These are phyloP conservation scores for Sminthurides bifidus DNA, from an alignment of 1,140 invertebrate species.

Conservation along the genomic window DNA sequence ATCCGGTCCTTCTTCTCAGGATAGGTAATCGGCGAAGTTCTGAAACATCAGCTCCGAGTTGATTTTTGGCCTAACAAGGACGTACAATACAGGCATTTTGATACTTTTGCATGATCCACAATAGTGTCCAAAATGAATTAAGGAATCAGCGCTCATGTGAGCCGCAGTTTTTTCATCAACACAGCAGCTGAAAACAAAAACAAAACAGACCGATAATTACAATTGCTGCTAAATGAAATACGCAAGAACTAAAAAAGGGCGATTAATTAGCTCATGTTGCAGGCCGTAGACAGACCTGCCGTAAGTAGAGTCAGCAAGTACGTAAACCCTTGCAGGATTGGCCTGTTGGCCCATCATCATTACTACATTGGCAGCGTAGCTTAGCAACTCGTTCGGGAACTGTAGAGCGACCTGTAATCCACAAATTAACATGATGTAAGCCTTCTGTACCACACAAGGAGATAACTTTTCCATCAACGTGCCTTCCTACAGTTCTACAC, in stretches of 20 bases:
- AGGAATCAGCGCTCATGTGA: slow-evolving; percentile 65
- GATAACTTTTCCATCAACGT: no score
- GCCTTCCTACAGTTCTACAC: not conserved
- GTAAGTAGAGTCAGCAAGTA: slow-evolving; percentile 85
- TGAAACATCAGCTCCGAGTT: slow-evolving; percentile 24
- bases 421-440: slow-evolving; percentile 5
- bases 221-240: not conserved
- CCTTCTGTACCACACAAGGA: no score
- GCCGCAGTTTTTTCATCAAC: slow-evolving; percentile 81
- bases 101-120: slow-evolving; percentile 60
- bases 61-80: slow-evolving; percentile 38
- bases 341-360: slow-evolving; percentile 47
- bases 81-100: slow-evolving; percentile 56
- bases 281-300: slow-evolving; percentile 52
- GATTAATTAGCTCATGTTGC: not conserved
- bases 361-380: slow-evolving; percentile 54
- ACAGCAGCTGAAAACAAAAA: slow-evolving; percentile 61
- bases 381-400: slow-evolving; percentile 73
- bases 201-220: not conserved
- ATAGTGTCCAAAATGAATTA: slow-evolving; percentile 82
- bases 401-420: slow-evolving; percentile 66
- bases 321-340: slow-evolving; percentile 52
- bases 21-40: slow-evolving; percentile 14
- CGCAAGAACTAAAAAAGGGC: not conserved
- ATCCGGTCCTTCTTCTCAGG: slow-evolving; percentile 36